Base-by-base conservation (phyloP, 2,888 invertebrate genomes). In the Xanthorhoe designata region DNA sequence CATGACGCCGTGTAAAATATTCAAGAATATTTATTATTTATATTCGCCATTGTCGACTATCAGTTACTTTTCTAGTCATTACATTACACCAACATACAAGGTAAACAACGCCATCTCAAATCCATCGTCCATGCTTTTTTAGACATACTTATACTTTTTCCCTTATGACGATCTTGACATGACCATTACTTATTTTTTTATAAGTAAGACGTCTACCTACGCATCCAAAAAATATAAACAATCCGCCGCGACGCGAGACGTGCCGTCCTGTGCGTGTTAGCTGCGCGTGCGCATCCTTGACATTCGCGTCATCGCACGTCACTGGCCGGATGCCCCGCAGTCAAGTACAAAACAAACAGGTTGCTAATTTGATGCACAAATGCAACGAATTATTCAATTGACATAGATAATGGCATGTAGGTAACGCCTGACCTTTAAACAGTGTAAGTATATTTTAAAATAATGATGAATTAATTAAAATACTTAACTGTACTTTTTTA, bases 251-350 rank as follows among this genome's bases (percentile, higher is more conserved):
- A 4, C 35, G 9, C n/a, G 15, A 19, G 19, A 65, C 56, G 47
- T 66, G 53, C 38, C 64, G 24, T 64, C 69, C 64, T 59, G 70
- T 61, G 64, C 60, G 63, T 63, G 51, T 32, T 56, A 51, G 13
- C 17, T 32, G 73, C 70, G 67, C 60, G 13, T n/a, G 71, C 75
- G 77, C 76, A 78, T 75, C 78, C 77, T 78, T 76, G 74, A 75
- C 74, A 72, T 69, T 74, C 68, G 61, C 72, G 70, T 67, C 59
- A 61, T 61, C 35, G 10, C 57, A 18, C 56, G 49, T 51, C 19
- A 32, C 18, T 35, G 38, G 15, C 61, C 65, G 65, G 65, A 65
- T 61, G 61, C 51, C 18, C 10, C 45, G 60, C 52, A 29, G 29
- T 42, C 15, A 32, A 2, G 53, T 49, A 47, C 47, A 47, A 42